Evolutionary conservation across 1,140 invertebrate genomes (phyloP), one percentile per base, ranked within the genome.

Genomic region (Campodea augens): DNA sequence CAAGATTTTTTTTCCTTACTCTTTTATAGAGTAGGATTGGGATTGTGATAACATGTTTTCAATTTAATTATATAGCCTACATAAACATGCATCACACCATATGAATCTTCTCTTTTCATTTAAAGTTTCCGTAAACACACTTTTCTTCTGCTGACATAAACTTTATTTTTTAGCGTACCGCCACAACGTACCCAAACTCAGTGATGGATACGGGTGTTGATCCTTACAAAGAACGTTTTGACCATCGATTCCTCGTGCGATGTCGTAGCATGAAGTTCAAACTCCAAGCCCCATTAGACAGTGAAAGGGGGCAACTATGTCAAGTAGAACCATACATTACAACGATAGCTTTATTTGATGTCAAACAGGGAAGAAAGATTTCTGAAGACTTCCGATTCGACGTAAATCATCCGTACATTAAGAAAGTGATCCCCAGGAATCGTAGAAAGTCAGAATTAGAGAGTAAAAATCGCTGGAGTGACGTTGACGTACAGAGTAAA

Each of bases 331-430:
- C 90, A 2, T 95, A 95, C 61, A 82, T 86, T 54, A 81, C 88
- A 3, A 75, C 77, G 7, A 65, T 95, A 38, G 75, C 83, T 39
- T 59, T 96, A 4, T 95, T 83, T 60, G 89, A 95, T 70, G 78
- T 79, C 1, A 77, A 77, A 56, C 74, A 77, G 49, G 81, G 81
- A 12, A 74, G 75, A 54, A 93, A 93, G 65, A 66, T 95, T 19
- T 85, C 84, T 1, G 90, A 95, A 62, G 89, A 90, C 61, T 95
- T 93, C 64, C 77, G 89, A 60, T 87, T 91, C 58, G 83, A 92
- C 61, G 65, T 91, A 1, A 92, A 92, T 63, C 72, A 81, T 49
- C 61, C 70, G 2, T 64, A 66, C 49, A 70, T 78, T 1, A 62
- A 65, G 21, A 64, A 65, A 41, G 66, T 81, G 59, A 52, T 78